phyloP scores from a whole-genome alignment of 1,140 invertebrate genomes.

The Drosophila athabasca region DNA sequence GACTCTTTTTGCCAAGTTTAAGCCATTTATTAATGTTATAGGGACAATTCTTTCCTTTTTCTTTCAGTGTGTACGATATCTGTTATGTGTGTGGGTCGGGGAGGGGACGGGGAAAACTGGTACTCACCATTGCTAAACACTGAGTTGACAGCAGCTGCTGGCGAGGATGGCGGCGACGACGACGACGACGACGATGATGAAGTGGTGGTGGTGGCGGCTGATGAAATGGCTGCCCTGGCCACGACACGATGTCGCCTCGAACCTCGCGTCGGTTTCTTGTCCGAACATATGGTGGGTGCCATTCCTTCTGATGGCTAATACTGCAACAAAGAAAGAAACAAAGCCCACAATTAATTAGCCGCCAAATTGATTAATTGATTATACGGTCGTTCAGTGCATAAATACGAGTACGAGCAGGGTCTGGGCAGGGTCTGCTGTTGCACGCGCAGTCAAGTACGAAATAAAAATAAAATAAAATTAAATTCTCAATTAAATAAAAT shows the following conservation, averaged over 20 bases:
- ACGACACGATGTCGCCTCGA: slow-evolving; percentile 49
- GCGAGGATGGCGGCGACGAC: slow-evolving; percentile 4
- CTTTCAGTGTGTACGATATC: too few relatives aligned
- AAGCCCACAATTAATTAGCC: slow-evolving; percentile 60
- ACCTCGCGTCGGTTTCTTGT: slow-evolving; percentile 62
- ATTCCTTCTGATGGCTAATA: slow-evolving; percentile 25
- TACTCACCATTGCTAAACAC: slow-evolving; percentile 56
- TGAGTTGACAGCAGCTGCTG: slow-evolving; percentile 33
- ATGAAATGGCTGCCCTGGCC: slow-evolving; percentile 39
- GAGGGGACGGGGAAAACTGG: neutral
- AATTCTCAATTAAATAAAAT: slow-evolving; percentile 28
- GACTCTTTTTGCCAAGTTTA: too few relatives aligned
- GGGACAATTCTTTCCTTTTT: too few relatives aligned
- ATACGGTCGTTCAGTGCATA: slow-evolving; percentile 24
- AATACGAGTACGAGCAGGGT: slow-evolving; percentile 11
- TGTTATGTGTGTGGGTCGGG: too few relatives aligned
- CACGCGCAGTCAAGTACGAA: slow-evolving; percentile 15
- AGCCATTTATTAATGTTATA: too few relatives aligned
- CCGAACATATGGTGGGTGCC: slow-evolving; percentile 70
- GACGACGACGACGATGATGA: slow-evolving; percentile 16
- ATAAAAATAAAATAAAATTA: slow-evolving; percentile 20
- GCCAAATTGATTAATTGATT: slow-evolving; percentile 67
- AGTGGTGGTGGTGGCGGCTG: slow-evolving; percentile 17
- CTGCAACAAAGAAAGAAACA: slow-evolving; percentile 35
- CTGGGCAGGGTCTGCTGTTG: slow-evolving; percentile 26